Percentiles rank a stretch among this genome's conserved stretches.
Evolutionary conservation across 1,140 invertebrate species (phyloP).

Genomic region (Bilobella aurantiaca): DNA sequence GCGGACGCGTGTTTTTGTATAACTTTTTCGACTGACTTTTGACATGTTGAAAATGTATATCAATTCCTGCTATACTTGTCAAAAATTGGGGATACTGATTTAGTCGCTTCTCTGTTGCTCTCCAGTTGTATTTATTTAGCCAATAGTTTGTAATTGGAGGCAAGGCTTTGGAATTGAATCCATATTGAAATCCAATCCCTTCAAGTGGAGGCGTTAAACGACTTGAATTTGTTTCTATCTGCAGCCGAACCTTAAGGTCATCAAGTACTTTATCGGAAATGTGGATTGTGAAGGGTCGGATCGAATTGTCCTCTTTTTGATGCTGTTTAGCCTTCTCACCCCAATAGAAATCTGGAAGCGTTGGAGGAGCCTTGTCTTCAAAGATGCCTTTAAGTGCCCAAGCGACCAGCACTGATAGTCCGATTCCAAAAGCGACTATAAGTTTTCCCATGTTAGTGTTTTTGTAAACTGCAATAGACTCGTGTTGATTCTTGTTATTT

Average conservation of each 20-base stretch:
- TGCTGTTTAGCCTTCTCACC: constrained; percentile 37
- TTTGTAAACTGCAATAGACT: too few relatives aligned
- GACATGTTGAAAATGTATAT: constrained; percentile 40
- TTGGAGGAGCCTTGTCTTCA: constrained; percentile 15
- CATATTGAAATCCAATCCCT: constrained; percentile 61
- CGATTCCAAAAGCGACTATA: too few relatives aligned
- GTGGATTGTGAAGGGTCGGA: constrained; percentile 31
- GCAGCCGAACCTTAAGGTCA: constrained; percentile 52
- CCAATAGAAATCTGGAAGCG: constrained; percentile 43
- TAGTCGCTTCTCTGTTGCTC: constrained; percentile 40
- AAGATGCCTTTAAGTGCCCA: too few relatives aligned
- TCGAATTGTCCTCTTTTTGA: constrained; percentile 25
- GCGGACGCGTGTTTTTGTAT: constrained; percentile 13
- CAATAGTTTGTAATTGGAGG: constrained; percentile 52
- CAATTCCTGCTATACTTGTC: constrained; percentile 46
- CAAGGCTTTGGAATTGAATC: constrained; percentile 60
- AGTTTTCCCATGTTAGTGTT: too few relatives aligned
- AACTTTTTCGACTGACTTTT: constrained; percentile 26
- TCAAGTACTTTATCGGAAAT: constrained; percentile 40
- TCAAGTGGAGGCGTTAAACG: constrained; percentile 51
- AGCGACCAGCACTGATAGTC: too few relatives aligned
- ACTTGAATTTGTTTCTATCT: constrained; percentile 39
- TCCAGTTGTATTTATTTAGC: constrained; percentile 46
- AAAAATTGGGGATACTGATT: constrained; percentile 45
- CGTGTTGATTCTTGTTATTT: too few relatives aligned